phyloP scores from a whole-genome alignment of 92 coral and sea anemone genomes.

The Porites divaricata region DNA sequence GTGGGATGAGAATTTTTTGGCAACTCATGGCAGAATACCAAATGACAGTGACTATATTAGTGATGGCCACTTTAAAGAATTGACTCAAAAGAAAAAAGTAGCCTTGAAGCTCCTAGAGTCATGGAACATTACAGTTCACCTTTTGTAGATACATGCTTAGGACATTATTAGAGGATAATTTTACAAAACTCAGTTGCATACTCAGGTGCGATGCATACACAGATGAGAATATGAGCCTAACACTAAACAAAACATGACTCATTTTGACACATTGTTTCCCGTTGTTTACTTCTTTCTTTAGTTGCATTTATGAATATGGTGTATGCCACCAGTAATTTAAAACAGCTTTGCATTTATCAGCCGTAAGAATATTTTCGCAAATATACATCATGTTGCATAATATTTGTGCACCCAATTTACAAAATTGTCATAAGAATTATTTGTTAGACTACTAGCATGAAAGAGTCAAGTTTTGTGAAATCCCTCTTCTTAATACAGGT shows the following conservation, averaged over 20 bases:
- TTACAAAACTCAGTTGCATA: background rate
- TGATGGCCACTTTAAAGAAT: background rate
- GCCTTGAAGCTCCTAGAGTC: conserved; percentile 31
- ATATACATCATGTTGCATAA: conserved; percentile 2
- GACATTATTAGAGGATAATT: background rate
- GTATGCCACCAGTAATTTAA: no score
- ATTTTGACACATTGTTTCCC: background rate
- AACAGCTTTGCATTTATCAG: no score
- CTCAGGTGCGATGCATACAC: no score
- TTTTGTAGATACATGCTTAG: conserved; percentile 3
- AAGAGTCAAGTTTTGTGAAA: background rate
- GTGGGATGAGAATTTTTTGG: conserved; percentile 9
- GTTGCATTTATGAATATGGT: no score
- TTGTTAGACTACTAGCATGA: background rate
- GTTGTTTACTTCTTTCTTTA: no score
- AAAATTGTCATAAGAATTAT: background rate
- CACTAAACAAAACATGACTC: conserved; percentile 1
- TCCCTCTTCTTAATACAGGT: background rate
- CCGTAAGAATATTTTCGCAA: background rate
- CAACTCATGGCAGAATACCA: conserved; percentile 24
- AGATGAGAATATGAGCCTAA: background rate
- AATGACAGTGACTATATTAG: background rate
- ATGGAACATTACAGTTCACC: conserved; percentile 42
- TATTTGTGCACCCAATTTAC: background rate
- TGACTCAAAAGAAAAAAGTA: conserved; percentile 5